Evolutionary conservation across 2,797 vertebrate genomes (phyloP), one percentile per base, ranked within the genome.

Genomic region (Lacerta agilis): DNA sequence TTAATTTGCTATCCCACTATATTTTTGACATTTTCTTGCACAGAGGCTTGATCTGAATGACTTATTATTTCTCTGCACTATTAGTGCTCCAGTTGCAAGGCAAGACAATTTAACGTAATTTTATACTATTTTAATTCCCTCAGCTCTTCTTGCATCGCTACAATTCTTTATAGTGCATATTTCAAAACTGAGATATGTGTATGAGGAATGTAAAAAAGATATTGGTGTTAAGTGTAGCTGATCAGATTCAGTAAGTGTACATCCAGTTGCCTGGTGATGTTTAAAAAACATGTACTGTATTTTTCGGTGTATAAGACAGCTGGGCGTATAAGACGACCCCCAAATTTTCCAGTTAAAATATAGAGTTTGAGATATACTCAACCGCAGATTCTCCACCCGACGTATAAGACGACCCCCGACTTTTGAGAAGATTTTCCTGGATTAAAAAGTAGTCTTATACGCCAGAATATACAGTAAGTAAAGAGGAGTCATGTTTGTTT

Each of bases 1-100:
- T 96, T 96, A 91, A 95, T 96, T 95, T 96, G 90, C 91, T 95
- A 45, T 86, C 91, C 80, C 88, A 17, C 90, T 92, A 6, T 89
- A 81, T 85, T 96, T 93, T 94, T 94, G 89, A 92, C 92, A 92
- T 94, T 90, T 90, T 88, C 81, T 86, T 93, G 82, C 73, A 73
- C 89, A 86, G 93, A 58, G 86, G 5, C 76, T 91, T 2, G 0
- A 23, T 89, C 90, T 92, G 88, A 95, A 90, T 96, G 89, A 91
- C 90, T 95, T 94, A 93, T 58, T 92, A 69, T 92, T 92, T 92
- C 89, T 90, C 43, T 27, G 4, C 82, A 76, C 77, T 88, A 55
- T 83, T 88, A 93, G 76, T 55, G 78, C 88, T 90, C 49, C 67
- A 93, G 64, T 27, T 71, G 88, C 92, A 92, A 72, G 88, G 76